Conservation (phyloP, 2,888 invertebrate genomes). For the Blera fallax region DNA sequence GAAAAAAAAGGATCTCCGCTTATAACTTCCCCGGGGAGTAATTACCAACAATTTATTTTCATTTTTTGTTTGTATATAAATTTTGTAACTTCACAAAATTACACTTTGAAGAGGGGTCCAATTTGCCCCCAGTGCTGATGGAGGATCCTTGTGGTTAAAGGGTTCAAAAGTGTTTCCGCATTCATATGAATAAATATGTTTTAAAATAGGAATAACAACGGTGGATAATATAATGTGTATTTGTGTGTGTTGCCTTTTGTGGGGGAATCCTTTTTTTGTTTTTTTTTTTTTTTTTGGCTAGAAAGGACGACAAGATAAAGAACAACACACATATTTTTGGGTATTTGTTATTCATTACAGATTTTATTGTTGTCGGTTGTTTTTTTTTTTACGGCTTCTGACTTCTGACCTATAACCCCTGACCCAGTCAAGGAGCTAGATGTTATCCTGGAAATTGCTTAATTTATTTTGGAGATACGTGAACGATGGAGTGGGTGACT, state of each 20-base stretch:
- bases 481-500: not conserved
- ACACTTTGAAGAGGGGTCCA: not conserved
- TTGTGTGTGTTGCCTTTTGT: not conserved
- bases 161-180: slow-evolving; percentile 31
- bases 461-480: not conserved
- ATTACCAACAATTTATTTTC: slow-evolving; percentile 54
- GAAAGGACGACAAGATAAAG: not conserved
- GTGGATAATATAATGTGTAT: not conserved
- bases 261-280: not conserved
- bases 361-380: slow-evolving; percentile 35
- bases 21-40: slow-evolving; percentile 23
- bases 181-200: slow-evolving; percentile 31
- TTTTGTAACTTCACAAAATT: slow-evolving; percentile 14
- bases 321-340: not conserved
- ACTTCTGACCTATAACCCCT: slow-evolving; percentile 16
- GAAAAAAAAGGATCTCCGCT: not conserved
- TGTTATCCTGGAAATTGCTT: slow-evolving; percentile 10
- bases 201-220: slow-evolving; percentile 4
- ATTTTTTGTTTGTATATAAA: slow-evolving; percentile 19
- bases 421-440: slow-evolving; percentile 20
- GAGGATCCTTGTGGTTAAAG: slow-evolving; percentile 27
- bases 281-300: too few species aligned
- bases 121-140: not conserved
- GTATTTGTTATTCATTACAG: slow-evolving; percentile 57
- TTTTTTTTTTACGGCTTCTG: not conserved